Conservation (phyloP, 1,140 invertebrate genomes). For the Dinoponera quadriceps region DNA sequence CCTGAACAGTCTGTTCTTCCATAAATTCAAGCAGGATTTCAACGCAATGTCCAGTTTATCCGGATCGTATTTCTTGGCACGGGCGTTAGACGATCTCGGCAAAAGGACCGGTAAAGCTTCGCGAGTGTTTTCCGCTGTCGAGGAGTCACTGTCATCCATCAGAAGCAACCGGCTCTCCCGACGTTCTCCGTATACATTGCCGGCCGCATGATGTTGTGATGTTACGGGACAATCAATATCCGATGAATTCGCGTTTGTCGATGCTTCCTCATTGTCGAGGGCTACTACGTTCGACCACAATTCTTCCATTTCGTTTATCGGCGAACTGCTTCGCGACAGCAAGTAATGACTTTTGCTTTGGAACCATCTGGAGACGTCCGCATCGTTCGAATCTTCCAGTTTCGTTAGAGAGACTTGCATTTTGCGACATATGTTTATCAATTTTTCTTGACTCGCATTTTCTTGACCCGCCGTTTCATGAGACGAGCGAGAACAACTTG, state of each 20-base stretch:
- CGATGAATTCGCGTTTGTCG: too few relatives aligned
- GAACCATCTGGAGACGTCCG: slow-evolving; percentile 10
- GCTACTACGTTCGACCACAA: too few relatives aligned
- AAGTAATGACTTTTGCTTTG: background rate
- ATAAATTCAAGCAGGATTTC: background rate
- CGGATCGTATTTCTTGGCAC: background rate
- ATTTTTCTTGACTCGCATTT: background rate
- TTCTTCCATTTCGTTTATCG: too few relatives aligned
- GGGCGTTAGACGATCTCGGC: background rate
- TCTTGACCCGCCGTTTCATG: background rate
- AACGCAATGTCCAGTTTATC: background rate
- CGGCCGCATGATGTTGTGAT: too few relatives aligned
- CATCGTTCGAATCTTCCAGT: slow-evolving; percentile 22
- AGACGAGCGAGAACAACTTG: background rate
- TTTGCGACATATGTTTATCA: background rate
- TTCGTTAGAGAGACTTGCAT: background rate
- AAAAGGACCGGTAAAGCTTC: too few relatives aligned
- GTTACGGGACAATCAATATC: too few relatives aligned
- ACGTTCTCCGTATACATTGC: too few relatives aligned
- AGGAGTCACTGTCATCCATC: too few relatives aligned
- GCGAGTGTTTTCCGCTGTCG: too few relatives aligned
- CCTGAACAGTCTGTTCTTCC: slow-evolving; percentile 24
- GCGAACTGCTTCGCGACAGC: background rate
- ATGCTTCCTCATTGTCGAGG: too few relatives aligned
- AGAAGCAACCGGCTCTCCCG: too few relatives aligned